These are phyloP conservation scores for Platyrinchus mystaceus DNA, from an alignment of 2,797 vertebrate species.

Conservation along the genomic window DNA sequence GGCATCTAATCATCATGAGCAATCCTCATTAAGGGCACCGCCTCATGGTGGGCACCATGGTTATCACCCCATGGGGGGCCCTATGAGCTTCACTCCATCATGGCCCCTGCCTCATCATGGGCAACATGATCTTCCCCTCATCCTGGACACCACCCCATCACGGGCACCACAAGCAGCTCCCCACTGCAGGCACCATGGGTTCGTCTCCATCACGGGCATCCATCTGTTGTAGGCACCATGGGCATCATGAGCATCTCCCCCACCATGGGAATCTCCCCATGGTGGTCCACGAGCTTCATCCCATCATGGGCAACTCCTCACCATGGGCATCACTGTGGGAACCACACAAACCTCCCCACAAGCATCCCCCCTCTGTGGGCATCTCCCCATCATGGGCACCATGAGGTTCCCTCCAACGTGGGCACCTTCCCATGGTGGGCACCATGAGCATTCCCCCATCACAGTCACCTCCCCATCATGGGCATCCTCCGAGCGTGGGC, in stretches of 20 bases:
- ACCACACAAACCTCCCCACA: accelerated
- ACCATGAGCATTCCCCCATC: neutral
- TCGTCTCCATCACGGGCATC: too few relatives aligned
- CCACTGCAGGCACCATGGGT: neutral
- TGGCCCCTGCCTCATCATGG: neutral
- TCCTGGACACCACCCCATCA: neutral
- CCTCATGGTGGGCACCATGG: neutral
- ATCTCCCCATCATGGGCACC: neutral
- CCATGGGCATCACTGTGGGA: neutral
- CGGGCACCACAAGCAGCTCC: neutral
- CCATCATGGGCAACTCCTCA: neutral
- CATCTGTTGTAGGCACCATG: neutral
- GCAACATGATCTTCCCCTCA: neutral
- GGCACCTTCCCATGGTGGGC: neutral
- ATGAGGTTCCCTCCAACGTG: neutral
- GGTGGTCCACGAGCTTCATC: neutral
- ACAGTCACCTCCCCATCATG: neutral
- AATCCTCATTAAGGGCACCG: too few relatives aligned
- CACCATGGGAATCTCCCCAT: too few relatives aligned
- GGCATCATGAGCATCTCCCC: neutral
- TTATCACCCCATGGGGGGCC: neutral
- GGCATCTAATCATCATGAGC: neutral
- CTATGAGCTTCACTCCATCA: neutral
- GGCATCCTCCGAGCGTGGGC: neutral
- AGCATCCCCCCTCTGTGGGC: accelerated